Evolutionary conservation across 2,888 invertebrate species (phyloP).

Genomic region (Norana najaformis): DNA sequence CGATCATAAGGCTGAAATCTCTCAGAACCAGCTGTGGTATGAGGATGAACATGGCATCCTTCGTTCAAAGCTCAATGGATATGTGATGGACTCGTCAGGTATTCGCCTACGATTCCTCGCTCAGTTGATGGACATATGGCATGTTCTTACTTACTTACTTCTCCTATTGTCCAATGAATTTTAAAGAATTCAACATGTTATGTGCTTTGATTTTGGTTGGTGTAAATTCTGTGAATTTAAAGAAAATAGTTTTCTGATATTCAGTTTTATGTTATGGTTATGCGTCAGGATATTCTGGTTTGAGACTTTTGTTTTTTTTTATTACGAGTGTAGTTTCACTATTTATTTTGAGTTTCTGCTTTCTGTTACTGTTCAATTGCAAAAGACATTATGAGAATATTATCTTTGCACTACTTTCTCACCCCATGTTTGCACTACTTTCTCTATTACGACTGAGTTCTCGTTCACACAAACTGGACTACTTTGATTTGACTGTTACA

Average conservation of each 20-base stretch:
- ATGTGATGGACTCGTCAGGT: conserved; percentile 38
- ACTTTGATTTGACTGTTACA: too few relatives aligned
- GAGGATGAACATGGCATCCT: conserved; percentile 40
- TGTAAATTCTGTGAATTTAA: not conserved
- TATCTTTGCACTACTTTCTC: too few relatives aligned
- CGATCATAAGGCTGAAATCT: conserved; percentile 25
- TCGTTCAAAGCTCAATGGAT: conserved; percentile 40
- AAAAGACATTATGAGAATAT: too few relatives aligned
- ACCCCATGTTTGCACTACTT: too few relatives aligned
- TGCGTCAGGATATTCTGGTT: not conserved
- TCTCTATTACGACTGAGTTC: too few relatives aligned
- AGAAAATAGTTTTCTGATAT: not conserved
- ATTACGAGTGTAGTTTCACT: not conserved
- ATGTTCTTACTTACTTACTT: too few relatives aligned
- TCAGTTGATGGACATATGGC: too few relatives aligned
- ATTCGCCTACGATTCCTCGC: too few relatives aligned
- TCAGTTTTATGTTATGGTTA: not conserved
- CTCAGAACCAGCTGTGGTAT: conserved; percentile 41
- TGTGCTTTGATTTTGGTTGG: not conserved
- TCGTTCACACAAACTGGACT: too few relatives aligned
- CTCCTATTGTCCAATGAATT: not conserved
- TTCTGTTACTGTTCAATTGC: too few relatives aligned
- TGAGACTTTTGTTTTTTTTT: not conserved
- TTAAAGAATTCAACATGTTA: not conserved
- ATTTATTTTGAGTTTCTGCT: too few relatives aligned